These are phyloP conservation scores for Halcyon senegalensis DNA, from an alignment of 2,113 vertebrate species.

Conservation along the genomic window DNA sequence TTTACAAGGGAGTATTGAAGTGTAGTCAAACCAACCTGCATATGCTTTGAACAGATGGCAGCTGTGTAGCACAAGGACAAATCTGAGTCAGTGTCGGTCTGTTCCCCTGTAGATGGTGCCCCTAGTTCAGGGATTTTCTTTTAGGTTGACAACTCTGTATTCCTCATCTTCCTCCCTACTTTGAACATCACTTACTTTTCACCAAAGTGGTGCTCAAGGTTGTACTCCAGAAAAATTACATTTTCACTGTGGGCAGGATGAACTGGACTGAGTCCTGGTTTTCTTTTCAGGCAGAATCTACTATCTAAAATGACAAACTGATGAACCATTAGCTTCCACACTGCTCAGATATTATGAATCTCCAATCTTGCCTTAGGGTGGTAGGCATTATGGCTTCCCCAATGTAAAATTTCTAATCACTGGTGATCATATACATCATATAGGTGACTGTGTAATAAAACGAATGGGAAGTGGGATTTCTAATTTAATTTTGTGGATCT, in stretches of 20 bases:
- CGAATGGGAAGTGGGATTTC: background rate
- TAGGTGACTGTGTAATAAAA: background rate
- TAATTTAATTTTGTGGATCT: background rate
- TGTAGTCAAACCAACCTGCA: background rate
- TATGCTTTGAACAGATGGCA: background rate
- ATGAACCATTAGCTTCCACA: background rate
- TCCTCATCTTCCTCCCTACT: background rate
- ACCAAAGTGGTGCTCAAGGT: background rate
- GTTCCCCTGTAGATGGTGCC: conserved; percentile 70
- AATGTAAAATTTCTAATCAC: background rate
- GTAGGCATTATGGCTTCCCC: background rate
- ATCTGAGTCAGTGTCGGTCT: conserved; percentile 2
- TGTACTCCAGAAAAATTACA: background rate
- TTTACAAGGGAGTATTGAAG: background rate
- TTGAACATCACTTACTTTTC: background rate
- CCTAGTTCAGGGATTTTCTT: conserved; percentile 43
- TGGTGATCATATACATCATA: background rate
- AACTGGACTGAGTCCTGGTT: background rate
- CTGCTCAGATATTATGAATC: background rate
- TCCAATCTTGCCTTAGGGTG: background rate
- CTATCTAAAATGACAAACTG: background rate
- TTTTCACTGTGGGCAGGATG: background rate
- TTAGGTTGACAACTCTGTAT: background rate
- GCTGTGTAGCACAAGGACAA: background rate
- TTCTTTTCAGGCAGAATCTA: background rate